Evolutionary conservation across 2,113 vertebrate species (phyloP), one percentile per base, ranked within the genome.

Genomic region (Tragelaphus scriptus): DNA sequence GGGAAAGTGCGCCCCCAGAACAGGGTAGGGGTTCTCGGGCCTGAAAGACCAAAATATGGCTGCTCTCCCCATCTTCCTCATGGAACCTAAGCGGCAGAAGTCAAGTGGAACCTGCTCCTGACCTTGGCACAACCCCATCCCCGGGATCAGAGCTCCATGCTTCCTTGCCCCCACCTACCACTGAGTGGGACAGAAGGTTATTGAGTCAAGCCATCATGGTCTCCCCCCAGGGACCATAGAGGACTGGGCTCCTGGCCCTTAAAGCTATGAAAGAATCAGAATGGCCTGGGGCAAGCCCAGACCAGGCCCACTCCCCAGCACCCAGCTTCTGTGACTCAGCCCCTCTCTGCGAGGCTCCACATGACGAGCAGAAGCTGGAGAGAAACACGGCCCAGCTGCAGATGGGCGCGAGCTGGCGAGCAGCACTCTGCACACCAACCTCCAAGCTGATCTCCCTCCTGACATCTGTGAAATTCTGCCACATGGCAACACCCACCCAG

Each of bases 391-490:
- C 98, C 96, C 98, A 98, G 98, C 98, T 98, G 98, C 68, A 0
- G 95, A 97, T 97, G 96, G 97, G 96, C 56, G 96, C 91, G 47
- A 98, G 98, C 96, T 81, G 88, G 40, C 1, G n/a, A 93, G 94
- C 94, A 90, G 97, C 89, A 80, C 97, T 96, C 75, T 93, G 88
- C 95, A 96, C 2, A 7, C 44, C 96, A 97, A 97, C 97, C 90
- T 96, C 90, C 88, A 90, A 87, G 95, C 40, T 85, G 81, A 96
- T 98, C 97, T 90, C 97, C 90, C 90, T 90, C 94, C 88, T 89
- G 95, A 97, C 97, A 98, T 98, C 98, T 98, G 98, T 96, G 98
- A 96, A 98, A 97, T 95, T 97, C 98, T 79, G 88, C 97, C 98
- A 96, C 92, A 91, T 98, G 94, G 98, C 98, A 98, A 98, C 97